Percentiles rank a stretch among this genome's conserved stretches.
These are phyloP conservation scores for Limnodromus scolopaceus DNA, from an alignment of 2,797 vertebrate species.

Conservation along the genomic window DNA sequence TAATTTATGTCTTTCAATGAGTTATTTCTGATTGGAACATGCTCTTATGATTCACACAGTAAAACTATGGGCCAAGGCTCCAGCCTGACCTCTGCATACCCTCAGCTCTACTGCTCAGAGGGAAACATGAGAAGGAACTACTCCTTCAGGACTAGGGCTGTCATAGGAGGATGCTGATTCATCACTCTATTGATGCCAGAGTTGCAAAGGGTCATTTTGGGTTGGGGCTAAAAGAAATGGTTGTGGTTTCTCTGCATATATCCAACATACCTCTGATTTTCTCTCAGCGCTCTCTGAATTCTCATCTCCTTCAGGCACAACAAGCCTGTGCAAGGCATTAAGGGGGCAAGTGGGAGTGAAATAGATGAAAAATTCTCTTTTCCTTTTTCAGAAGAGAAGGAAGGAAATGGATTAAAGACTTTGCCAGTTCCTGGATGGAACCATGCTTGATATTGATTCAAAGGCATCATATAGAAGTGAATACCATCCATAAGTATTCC, in stretches of 20 bases:
- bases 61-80: constrained; percentile 20
- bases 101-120: not conserved
- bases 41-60: not conserved
- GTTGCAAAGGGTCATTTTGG: constrained; percentile 46
- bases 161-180: constrained; percentile 59
- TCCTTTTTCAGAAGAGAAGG: not conserved
- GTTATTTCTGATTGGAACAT: constrained; percentile 30
- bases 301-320: not conserved
- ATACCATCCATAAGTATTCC: not conserved
- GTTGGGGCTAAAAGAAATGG: constrained; percentile 18
- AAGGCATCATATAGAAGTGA: not conserved
- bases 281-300: not conserved
- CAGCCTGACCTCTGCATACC: constrained; percentile 44
- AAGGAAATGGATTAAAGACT: not conserved
- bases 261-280: not conserved
- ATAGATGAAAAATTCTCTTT: not conserved
- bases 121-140: constrained; percentile 49
- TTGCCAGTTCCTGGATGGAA: not conserved
- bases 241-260: constrained; percentile 14
- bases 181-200: constrained; percentile 26
- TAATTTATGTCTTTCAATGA: constrained; percentile 28
- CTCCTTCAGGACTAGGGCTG: constrained; percentile 16
- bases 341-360: not conserved
- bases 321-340: not conserved
- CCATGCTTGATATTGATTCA: not conserved